Base-by-base conservation (phyloP, 35 echinoderm and acorn worm species). In the Apostichopus japonicus region DNA sequence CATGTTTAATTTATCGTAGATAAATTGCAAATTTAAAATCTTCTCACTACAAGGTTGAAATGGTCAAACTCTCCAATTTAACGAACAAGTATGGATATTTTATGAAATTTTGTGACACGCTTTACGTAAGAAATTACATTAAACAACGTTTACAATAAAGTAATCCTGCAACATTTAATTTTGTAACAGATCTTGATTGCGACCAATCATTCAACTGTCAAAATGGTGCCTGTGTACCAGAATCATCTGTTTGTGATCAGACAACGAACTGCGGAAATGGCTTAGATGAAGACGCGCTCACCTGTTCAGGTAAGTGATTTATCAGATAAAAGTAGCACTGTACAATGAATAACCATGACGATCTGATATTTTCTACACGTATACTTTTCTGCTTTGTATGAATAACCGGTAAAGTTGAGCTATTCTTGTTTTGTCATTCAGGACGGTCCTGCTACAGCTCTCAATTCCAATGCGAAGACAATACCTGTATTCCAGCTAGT, bases 201-300 rank as follows among this genome's bases (percentile, higher is more conserved):
- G 51, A 56, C 11, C 16, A 53, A 15, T 17, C 17, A 83, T 83
- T 83, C 33, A 54, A 55, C 51, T 83, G 80, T 16, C 16, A 83
- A 21, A 83, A 83, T 83, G 80, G 80, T 54, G 80, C 33, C 5
- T 83, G 80, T 19, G 14, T 83, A 10, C 80, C 80, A 5, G 33
- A 83, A 83, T 55, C 13, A 15, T 33, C 51, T 14, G 52, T 55
- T 54, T 83, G 80, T 55, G 80, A 83, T 22, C 10, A 56, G 16
- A 5, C 16, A 54, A 22, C 16, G 6, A 56, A 58, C 16, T 83
- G 80, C 55, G 80, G 80, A 5, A 83, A 83, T 55, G 55, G 55
- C 33, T 53, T 56, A 9, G 80, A 83, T 83, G 80, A 83, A 83
- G 14, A 5, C 17, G 10, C 13, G 3, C 17, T 10, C 51, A 54